Conservation (phyloP, 2,888 invertebrate genomes). For the Augochlorella aurata region DNA sequence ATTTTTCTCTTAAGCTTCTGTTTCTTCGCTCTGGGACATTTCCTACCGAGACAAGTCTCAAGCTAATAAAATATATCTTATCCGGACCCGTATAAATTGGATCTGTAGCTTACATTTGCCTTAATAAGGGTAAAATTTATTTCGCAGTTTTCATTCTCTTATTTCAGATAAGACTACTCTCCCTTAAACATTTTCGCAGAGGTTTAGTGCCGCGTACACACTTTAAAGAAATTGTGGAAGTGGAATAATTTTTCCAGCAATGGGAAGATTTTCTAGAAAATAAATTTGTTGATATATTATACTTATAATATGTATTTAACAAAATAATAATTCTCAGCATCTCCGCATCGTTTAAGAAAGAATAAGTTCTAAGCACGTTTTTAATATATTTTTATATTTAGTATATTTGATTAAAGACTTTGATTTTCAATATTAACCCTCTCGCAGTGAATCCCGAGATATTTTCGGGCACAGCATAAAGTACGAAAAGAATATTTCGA, state of each 20-base stretch:
- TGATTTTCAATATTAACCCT: too few species aligned
- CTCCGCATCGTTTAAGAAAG: too few species aligned
- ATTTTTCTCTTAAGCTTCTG: constrained; percentile 1
- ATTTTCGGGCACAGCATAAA: too few species aligned
- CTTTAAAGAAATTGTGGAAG: background rate
- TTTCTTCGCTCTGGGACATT: constrained; percentile 7
- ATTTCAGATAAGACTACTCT: too few species aligned
- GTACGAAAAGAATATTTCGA: too few species aligned
- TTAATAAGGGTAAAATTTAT: background rate
- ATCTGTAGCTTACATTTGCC: constrained; percentile 7
- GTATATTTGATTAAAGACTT: background rate
- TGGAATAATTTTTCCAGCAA: background rate
- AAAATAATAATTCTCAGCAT: too few species aligned
- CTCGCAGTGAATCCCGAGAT: too few species aligned
- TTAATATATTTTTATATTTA: background rate
- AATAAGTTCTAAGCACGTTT: too few species aligned
- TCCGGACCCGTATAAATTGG: constrained; percentile 10
- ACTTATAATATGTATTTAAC: background rate
- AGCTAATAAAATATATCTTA: constrained; percentile 29
- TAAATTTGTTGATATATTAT: background rate
- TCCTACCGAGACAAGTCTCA: background rate
- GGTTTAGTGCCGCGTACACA: background rate
- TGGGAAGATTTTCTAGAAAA: background rate
- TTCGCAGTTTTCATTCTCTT: background rate
- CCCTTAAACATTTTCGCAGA: constrained; percentile 1